A percentile compares a stretch with the other conserved stretches of the same genome.
Conservation (phyloP, 1,140 invertebrate genomes). For the Solenopsis fugax region DNA sequence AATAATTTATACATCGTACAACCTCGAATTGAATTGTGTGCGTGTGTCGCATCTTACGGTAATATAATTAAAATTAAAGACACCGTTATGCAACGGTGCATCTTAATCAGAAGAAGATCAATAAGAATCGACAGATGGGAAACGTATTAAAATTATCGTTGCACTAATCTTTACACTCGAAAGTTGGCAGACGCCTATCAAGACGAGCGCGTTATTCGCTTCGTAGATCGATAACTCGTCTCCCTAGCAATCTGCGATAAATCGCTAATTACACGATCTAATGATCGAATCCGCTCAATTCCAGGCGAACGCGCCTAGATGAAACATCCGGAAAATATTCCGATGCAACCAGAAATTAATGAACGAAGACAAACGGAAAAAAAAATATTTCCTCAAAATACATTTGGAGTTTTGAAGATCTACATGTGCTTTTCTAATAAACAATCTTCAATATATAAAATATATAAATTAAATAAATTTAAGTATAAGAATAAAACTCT, state of each 20-base stretch:
- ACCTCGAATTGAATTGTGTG: not conserved
- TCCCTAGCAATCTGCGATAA: slow-evolving; percentile 50
- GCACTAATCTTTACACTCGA: slow-evolving; percentile 54
- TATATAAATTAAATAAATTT: not conserved
- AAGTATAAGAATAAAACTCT: not conserved
- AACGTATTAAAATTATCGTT: slow-evolving; percentile 24
- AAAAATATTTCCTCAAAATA: not conserved
- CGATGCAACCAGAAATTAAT: slow-evolving; percentile 49
- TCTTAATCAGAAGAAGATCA: slow-evolving; percentile 45
- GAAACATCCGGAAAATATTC: not conserved
- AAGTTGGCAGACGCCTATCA: not conserved
- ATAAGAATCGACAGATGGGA: slow-evolving; percentile 57
- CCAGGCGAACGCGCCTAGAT: not conserved
- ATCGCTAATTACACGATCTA: slow-evolving; percentile 66
- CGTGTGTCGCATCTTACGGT: slow-evolving; percentile 20
- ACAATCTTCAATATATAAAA: no score
- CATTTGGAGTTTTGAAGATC: not conserved
- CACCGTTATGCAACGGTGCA: slow-evolving; percentile 51
- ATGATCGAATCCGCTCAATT: slow-evolving; percentile 33
- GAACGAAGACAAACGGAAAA: not conserved
- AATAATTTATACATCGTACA: not conserved
- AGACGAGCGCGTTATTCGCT: slow-evolving; percentile 49
- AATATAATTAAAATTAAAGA: slow-evolving; percentile 55
- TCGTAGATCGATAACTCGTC: slow-evolving; percentile 33
- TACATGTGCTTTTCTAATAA: not conserved